phyloP scores from a whole-genome alignment of 2,888 invertebrate genomes.

The Neoaliturus tenellus region DNA sequence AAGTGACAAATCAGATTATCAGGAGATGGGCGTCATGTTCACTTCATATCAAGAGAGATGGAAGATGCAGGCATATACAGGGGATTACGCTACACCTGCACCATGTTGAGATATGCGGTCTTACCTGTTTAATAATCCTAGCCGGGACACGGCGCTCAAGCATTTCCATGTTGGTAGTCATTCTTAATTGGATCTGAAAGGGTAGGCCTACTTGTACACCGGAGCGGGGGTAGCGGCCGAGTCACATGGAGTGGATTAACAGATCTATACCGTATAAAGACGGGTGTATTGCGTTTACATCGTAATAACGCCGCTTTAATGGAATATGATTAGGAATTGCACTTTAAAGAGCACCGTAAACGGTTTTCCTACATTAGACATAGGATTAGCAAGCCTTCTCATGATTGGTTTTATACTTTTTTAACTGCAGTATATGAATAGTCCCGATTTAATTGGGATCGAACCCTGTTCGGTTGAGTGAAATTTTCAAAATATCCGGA shows the following conservation, averaged over 20 bases:
- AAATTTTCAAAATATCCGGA: too few relatives aligned
- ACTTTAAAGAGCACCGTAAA: too few relatives aligned
- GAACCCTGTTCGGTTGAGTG: too few relatives aligned
- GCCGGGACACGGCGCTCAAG: background rate
- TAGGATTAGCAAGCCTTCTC: too few relatives aligned
- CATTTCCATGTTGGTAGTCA: constrained; percentile 18
- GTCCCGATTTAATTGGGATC: too few relatives aligned
- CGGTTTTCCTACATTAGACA: too few relatives aligned
- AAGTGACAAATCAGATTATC: constrained; percentile 15
- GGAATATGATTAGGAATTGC: too few relatives aligned
- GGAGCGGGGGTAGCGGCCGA: background rate
- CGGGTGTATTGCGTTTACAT: too few relatives aligned
- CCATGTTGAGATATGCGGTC: background rate
- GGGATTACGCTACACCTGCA: background rate
- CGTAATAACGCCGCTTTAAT: background rate
- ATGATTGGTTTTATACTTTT: too few relatives aligned
- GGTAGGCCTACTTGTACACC: background rate
- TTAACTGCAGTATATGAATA: too few relatives aligned
- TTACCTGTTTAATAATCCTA: background rate
- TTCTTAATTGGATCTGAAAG: background rate
- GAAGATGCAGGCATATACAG: background rate
- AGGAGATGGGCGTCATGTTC: background rate
- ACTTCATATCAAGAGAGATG: background rate
- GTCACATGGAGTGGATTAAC: background rate
- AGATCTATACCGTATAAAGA: too few relatives aligned